phyloP scores from a whole-genome alignment of 2,113 vertebrate genomes.

The Poeciliopsis occidentalis region DNA sequence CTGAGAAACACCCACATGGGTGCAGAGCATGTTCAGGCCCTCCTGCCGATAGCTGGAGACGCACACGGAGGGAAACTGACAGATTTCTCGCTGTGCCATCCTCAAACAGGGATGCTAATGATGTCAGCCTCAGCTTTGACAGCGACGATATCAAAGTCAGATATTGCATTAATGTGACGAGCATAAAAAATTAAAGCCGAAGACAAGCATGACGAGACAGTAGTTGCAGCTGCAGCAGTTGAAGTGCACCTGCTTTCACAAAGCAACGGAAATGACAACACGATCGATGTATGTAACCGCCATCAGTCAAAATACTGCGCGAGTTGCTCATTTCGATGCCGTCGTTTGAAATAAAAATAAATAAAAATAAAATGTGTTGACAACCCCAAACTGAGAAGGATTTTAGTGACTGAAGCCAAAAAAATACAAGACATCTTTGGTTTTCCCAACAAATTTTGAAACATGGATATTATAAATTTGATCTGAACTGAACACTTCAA shows the following conservation, averaged over 20 bases:
- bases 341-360: too few species aligned
- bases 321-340: too few species aligned
- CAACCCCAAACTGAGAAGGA: too few species aligned
- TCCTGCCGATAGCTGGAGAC: slow-evolving; percentile 8
- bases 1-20: slow-evolving; percentile 19
- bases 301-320: neutral
- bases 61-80: slow-evolving; percentile 1
- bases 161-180: slow-evolving; percentile 6
- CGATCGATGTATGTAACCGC: too few species aligned
- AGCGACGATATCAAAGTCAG: neutral
- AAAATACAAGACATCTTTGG: too few species aligned
- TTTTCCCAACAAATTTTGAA: too few species aligned
- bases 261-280: neutral
- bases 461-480: too few species aligned
- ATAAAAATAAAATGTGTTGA: too few species aligned
- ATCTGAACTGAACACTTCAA: too few species aligned
- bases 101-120: slow-evolving; percentile 18
- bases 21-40: neutral
- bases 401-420: too few species aligned
- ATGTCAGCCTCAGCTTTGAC: slow-evolving; percentile 12
- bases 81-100: slow-evolving; percentile 18
- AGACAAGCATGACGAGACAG: neutral
- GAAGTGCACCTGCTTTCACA: neutral
- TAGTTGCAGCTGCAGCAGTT: neutral
- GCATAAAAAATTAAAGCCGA: slow-evolving; percentile 1